Evolutionary conservation across 1,140 invertebrate species (phyloP), one percentile per base, ranked within the genome.

Genomic region (Drosophila pandora): DNA sequence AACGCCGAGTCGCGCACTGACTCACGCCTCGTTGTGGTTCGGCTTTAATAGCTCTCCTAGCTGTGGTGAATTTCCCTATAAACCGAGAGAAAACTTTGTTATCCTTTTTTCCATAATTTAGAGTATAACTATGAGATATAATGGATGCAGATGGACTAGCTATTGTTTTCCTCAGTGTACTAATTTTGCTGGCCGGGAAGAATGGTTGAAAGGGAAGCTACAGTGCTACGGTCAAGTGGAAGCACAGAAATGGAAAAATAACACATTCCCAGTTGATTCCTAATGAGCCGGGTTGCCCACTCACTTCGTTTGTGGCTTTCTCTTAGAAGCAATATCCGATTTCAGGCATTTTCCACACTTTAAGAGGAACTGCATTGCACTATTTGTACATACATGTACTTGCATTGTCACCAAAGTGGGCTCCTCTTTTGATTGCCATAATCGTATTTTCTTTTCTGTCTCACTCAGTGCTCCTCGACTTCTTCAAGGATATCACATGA

Each of bases 401-500:
- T 21, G 43, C 22, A 13, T 23, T 39, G 47, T 28, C 50, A 21
- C 47, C 45, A 43, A 67, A 32, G 45, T 67, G 63, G 30, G 21
- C 54, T 68, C 30, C 34, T 47, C 23, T 49, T 56, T 79, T 61
- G 21, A 54, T 59, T 56, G 47, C 47, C 39, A 64, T 64, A 64
- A 43, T 55, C 48, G 21, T 47, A 52, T 71, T 58, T 62, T 62
- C 49, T 76, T 61, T 45, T 58, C 22, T 34, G 21, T 30, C 34
- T 47, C 25, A 12, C 58, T 28, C 9, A n/a, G 39, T 64, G 25
- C 63, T 34, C n/a, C 9, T 21, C 34, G 3, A 7, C 21, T 61
- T 63, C 78, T 76, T 88, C 83, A 88, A 83, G 75, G 56, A 76
- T 87, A 87, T 87, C 84, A 34, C 28, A 70, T 88, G 72, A 56